Base-by-base conservation (phyloP, 2,888 invertebrate genomes). In the Idaea dimidiata region DNA sequence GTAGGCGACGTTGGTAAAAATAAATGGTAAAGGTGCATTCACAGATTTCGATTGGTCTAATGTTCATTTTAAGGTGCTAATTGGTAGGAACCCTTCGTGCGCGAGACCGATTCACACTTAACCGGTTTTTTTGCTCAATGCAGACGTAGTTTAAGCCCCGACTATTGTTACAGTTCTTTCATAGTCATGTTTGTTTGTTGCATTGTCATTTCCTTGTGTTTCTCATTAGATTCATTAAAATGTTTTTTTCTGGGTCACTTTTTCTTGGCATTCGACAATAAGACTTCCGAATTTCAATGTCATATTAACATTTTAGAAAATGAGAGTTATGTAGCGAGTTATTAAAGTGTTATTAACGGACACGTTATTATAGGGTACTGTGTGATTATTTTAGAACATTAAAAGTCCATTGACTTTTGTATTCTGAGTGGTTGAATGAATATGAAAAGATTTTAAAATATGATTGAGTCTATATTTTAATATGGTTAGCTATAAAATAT, bases 181-280 rank as follows among this genome's bases (percentile, higher is more conserved):
- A 70, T 74, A 65, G 71, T 65, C 71, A 73, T 73, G 75, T 77
- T 75, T 77, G 78, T 74, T 74, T 76, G 73, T 73, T 68, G 69
- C 66, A 62, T 70, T 72, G 70, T 76, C 69, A 73, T 76, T 75
- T 79, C 78, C 75, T 70, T 61, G 69, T 71, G 65, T 59, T 62
- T 67, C 43, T 8, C 43, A 66, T 55, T 65, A 65, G 18, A 31
- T 61, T 63, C 68, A 65, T 64, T 64, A 68, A 61, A 63, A 64
- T 66, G 32, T 60, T 61, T 17, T 55, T 66, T 65, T 68, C 62
- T 67, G 59, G 66, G 65, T 60, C 69, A 67, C 66, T 67, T 64
- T 67, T 69, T 69, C 69, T 66, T 7, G n/a, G 56, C 56, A 18
- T 18, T 17, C 17, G 10, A 56, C 56, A 56, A 18, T 56, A 18